Conservation (phyloP, 2,113 vertebrate species). For the Daboia siamensis region DNA sequence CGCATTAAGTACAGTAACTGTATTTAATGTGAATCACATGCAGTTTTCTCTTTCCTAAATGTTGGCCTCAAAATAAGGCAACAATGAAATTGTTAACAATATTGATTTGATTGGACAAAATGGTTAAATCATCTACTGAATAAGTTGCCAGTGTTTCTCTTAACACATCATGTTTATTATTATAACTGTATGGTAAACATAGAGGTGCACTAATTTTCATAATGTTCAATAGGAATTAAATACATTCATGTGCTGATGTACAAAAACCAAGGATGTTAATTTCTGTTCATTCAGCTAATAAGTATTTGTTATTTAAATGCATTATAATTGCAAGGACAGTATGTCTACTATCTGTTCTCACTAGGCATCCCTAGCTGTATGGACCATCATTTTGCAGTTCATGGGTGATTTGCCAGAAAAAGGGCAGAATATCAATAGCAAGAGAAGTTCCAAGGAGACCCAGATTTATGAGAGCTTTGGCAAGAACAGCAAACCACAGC, state of each 20-base stretch:
- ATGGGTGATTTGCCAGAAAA: slow-evolving; percentile 95
- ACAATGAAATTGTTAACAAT: not conserved
- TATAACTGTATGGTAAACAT: not conserved
- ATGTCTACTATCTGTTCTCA: not conserved
- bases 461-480: slow-evolving; percentile 59
- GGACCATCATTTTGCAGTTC: slow-evolving; percentile 92
- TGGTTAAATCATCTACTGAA: not conserved
- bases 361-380: slow-evolving; percentile 85
- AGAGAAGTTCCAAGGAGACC: slow-evolving; percentile 44
- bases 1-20: not conserved
- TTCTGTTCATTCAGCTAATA: not conserved
- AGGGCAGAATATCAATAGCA: slow-evolving; percentile 48
- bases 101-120: not conserved
- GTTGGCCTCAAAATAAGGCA: not conserved
- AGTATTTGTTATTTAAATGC: not conserved
- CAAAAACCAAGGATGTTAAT: not conserved
- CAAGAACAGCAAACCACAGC: slow-evolving; percentile 39
- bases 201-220: not conserved
- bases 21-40: not conserved
- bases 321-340: not conserved
- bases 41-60: not conserved
- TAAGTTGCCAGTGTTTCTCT: not conserved
- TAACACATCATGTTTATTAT: not conserved
- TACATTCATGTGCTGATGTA: not conserved
- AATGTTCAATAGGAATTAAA: not conserved